Evolutionary conservation across 1,140 invertebrate genomes (phyloP).

Genomic region (Eciton burchellii): DNA sequence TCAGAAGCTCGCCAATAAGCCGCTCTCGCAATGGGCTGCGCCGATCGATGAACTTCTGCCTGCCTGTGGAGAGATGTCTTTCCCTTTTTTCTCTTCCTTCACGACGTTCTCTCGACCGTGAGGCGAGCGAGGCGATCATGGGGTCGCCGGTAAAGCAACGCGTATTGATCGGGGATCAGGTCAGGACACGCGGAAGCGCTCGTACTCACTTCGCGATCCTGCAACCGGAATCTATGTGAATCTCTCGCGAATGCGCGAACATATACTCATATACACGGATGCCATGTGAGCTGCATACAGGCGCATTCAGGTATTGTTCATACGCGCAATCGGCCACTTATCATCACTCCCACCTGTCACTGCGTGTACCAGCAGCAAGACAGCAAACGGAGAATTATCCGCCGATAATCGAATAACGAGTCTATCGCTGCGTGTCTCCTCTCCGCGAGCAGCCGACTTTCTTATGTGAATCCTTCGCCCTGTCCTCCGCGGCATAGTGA

Average conservation of each 20-base stretch:
- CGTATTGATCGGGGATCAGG: neutral
- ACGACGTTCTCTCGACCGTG: neutral
- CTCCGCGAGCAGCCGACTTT: neutral
- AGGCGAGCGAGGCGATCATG: neutral
- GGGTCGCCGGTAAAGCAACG: slow-evolving; percentile 1
- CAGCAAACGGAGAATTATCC: neutral
- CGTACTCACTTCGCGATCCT: neutral
- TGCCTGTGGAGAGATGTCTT: neutral
- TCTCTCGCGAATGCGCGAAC: too few species aligned
- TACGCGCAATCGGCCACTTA: neutral
- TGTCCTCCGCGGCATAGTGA: too few species aligned
- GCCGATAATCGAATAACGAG: slow-evolving; percentile 23
- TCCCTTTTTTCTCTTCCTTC: neutral
- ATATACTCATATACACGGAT: too few species aligned
- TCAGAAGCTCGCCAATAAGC: slow-evolving; percentile 6
- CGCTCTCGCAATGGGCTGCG: neutral
- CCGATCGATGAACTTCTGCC: neutral
- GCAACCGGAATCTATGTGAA: too few species aligned
- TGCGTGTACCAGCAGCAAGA: neutral
- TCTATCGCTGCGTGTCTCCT: neutral
- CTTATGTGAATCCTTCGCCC: too few species aligned
- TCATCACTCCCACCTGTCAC: slow-evolving; percentile 52
- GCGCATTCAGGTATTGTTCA: neutral
- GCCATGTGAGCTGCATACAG: too few species aligned
- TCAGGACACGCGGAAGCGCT: neutral